Evolutionary conservation across 2,888 invertebrate genomes (phyloP).

Genomic region (Tachina grossa): DNA sequence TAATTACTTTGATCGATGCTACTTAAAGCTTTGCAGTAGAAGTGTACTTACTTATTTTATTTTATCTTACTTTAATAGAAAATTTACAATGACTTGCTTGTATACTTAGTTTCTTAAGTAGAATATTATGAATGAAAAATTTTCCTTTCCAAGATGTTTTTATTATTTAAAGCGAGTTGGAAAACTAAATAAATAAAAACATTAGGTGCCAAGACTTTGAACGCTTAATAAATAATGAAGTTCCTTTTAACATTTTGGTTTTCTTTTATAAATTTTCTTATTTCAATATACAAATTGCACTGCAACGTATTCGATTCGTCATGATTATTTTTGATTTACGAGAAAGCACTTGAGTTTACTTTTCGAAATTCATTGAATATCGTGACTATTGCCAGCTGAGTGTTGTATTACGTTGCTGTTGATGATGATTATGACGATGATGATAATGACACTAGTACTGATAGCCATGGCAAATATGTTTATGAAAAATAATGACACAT

Average conservation of each 20-base stretch:
- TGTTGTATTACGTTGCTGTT: background rate
- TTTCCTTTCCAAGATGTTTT: background rate
- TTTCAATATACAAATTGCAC: conserved; percentile 21
- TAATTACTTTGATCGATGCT: background rate
- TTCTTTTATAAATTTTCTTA: background rate
- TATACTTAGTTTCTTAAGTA: background rate
- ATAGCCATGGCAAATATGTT: background rate
- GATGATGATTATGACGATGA: background rate
- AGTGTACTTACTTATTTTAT: background rate
- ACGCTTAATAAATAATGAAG: background rate
- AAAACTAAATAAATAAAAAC: conserved; percentile 1
- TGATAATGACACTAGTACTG: background rate
- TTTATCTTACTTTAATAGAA: background rate
- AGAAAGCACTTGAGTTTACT: conserved; percentile 44
- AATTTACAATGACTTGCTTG: conserved; percentile 14
- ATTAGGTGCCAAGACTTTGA: background rate
- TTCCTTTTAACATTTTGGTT: background rate
- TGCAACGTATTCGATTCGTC: conserved; percentile 48
- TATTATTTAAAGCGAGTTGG: background rate
- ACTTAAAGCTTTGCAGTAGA: background rate
- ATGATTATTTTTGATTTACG: conserved; percentile 61
- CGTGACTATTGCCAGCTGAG: background rate
- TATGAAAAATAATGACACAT: conserved; percentile 7
- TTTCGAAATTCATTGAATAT: conserved; percentile 22
- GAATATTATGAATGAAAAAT: background rate